Evolutionary conservation across 2,888 invertebrate genomes (phyloP).

Genomic region (Ochropleura leucogaster): DNA sequence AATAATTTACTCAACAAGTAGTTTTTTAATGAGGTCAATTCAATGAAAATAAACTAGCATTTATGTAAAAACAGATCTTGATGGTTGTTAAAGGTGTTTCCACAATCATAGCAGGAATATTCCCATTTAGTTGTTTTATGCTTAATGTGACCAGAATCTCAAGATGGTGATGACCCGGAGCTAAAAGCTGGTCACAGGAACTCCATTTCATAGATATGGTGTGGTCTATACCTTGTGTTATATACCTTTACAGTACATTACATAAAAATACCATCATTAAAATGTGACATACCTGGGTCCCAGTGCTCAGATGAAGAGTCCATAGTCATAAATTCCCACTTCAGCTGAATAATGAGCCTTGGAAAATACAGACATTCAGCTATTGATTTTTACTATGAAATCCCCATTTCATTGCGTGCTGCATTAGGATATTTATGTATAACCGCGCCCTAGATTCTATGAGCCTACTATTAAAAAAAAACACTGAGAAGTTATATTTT

Average conservation of each 20-base stretch:
- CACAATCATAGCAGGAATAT: background rate
- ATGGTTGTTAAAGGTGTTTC: background rate
- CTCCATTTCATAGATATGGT: background rate
- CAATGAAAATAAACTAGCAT: background rate
- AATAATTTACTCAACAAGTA: constrained; percentile 6
- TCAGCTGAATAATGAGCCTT: constrained; percentile 45
- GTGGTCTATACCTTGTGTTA: background rate
- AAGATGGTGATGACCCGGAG: background rate
- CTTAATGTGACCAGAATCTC: background rate
- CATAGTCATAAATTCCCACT: constrained; percentile 75
- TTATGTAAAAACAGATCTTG: background rate
- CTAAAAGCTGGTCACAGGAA: background rate
- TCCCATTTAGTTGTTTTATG: background rate
- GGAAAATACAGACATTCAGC: constrained; percentile 45
- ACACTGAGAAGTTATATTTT: background rate
- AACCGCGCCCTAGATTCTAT: constrained; percentile 55
- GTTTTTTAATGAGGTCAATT: constrained; percentile 16
- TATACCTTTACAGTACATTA: background rate
- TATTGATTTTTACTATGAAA: constrained; percentile 28
- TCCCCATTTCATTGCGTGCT: constrained; percentile 16
- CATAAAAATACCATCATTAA: constrained; percentile 7
- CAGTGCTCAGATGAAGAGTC: constrained; percentile 82
- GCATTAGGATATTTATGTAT: constrained; percentile 18
- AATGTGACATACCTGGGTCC: constrained; percentile 82
- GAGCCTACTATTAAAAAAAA: background rate